Evolutionary conservation across 2,797 vertebrate genomes (phyloP).

Genomic region (Ciconia nigra): DNA sequence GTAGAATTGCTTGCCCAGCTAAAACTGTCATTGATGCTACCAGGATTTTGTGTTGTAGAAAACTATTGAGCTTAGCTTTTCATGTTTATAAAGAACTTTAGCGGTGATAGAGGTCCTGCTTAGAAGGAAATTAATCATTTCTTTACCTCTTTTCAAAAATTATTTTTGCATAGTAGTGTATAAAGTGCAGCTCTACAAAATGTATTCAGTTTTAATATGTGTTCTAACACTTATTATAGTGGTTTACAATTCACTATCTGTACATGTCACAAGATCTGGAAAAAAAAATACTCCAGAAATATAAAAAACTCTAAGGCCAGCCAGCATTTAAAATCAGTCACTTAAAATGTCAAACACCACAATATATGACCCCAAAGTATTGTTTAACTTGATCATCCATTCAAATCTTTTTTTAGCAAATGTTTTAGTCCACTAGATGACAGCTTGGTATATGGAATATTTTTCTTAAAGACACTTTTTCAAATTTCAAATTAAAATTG

Average conservation of each 20-base stretch:
- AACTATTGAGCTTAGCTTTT: background rate
- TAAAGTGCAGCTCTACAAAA: background rate
- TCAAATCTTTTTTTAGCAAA: background rate
- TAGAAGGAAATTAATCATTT: background rate
- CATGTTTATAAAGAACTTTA: background rate
- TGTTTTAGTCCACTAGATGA: background rate
- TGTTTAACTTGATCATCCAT: background rate
- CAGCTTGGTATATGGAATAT: background rate
- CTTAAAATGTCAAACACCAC: background rate
- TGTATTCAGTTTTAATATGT: background rate
- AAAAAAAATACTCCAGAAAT: background rate
- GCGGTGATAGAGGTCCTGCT: background rate
- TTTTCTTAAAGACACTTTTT: background rate
- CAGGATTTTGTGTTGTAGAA: background rate
- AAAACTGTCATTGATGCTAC: background rate
- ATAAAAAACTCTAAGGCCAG: background rate
- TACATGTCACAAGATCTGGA: background rate
- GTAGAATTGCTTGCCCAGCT: background rate
- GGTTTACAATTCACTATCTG: background rate
- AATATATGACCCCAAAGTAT: background rate
- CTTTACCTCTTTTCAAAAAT: background rate
- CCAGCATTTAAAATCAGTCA: background rate
- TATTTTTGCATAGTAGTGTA: background rate
- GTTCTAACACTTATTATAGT: background rate
- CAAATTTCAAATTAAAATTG: background rate